Evolutionary conservation across 2,888 invertebrate species (phyloP).

Genomic region (Lithosia quadra): DNA sequence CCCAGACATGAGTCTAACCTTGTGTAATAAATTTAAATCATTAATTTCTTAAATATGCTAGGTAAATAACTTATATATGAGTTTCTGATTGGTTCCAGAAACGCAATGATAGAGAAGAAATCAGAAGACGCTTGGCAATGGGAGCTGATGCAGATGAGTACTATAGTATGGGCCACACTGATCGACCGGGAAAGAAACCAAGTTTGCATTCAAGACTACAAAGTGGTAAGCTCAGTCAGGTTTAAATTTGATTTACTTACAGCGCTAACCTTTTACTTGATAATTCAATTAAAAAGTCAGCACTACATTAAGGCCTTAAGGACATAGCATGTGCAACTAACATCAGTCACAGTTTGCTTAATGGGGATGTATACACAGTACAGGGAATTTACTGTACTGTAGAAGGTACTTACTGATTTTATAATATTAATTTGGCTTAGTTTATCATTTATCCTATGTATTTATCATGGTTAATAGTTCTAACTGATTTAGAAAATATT

Average conservation of each 20-base stretch:
- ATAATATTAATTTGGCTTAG: background rate
- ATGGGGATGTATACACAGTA: background rate
- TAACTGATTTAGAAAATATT: background rate
- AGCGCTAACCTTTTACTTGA: background rate
- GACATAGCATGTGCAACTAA: background rate
- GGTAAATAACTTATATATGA: background rate
- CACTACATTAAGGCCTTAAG: no score
- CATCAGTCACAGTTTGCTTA: background rate
- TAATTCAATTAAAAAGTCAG: background rate
- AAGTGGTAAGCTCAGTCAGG: slow-evolving; percentile 88
- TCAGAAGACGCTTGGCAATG: slow-evolving; percentile 95
- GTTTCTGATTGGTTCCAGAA: slow-evolving; percentile 86
- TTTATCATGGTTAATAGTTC: background rate
- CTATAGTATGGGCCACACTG: slow-evolving; percentile 86
- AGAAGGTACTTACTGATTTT: background rate
- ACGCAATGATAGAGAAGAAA: slow-evolving; percentile 97
- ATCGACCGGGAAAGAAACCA: slow-evolving; percentile 93
- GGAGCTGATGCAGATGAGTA: slow-evolving; percentile 93
- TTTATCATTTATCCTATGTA: background rate
- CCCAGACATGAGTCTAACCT: background rate
- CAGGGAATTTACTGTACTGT: background rate
- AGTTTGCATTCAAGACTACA: slow-evolving; percentile 95
- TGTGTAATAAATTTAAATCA: background rate
- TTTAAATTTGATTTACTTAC: background rate
- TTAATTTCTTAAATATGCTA: background rate